phyloP scores from a whole-genome alignment of 2,888 invertebrate species.

The Hirudinaria manillensis region DNA sequence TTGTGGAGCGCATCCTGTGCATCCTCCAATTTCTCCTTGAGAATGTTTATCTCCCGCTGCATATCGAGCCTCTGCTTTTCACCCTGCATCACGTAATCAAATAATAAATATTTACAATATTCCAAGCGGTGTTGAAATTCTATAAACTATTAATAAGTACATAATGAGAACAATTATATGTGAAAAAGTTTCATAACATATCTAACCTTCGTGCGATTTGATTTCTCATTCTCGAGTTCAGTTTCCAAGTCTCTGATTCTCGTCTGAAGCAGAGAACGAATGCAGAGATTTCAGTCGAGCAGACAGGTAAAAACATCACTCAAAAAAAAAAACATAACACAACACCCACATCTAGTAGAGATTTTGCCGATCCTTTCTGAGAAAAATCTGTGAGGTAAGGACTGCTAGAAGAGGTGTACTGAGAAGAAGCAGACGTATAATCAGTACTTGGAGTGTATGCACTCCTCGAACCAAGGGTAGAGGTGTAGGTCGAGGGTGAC shows the following conservation, averaged over 20 bases:
- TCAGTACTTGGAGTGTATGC: neutral
- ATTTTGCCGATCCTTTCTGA: conserved; percentile 11
- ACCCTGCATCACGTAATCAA: conserved; percentile 59
- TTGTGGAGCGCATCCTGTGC: conserved; percentile 88
- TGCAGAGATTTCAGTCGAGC: neutral
- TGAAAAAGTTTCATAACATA: too few relatives aligned
- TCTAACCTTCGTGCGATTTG: conserved; percentile 77
- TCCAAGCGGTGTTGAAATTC: neutral
- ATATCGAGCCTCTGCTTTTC: conserved; percentile 97
- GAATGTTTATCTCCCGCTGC: conserved; percentile 88
- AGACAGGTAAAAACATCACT: neutral
- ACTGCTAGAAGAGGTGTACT: conserved; percentile 12
- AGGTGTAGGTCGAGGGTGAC: neutral
- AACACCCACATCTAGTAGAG: conserved; percentile 3
- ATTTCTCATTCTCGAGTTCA: conserved; percentile 97
- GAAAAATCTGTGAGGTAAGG: conserved; percentile 2
- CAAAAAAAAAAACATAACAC: neutral
- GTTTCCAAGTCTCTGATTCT: conserved; percentile 97
- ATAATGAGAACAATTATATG: neutral
- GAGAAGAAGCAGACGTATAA: neutral
- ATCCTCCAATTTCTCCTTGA: conserved; percentile 67
- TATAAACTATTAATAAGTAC: neutral
- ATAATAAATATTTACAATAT: conserved; percentile 3
- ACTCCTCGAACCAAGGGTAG: neutral
- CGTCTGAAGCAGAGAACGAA: conserved; percentile 55